These are phyloP conservation scores for Emydoidea blandingii DNA, from an alignment of 2,797 vertebrate species.

Conservation along the genomic window DNA sequence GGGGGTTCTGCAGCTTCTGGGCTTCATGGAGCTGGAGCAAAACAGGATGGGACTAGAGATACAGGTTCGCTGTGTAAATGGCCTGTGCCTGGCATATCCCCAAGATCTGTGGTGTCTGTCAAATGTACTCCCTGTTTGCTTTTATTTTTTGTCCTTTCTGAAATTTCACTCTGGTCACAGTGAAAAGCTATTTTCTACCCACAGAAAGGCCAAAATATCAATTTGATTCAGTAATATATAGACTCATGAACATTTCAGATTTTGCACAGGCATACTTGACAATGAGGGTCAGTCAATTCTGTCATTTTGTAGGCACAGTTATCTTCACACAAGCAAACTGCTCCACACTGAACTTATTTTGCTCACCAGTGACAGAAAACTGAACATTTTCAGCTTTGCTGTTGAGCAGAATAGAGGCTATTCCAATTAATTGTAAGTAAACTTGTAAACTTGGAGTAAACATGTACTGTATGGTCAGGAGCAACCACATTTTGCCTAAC, in stretches of 20 bases:
- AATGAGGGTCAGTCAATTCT: conserved; percentile 17
- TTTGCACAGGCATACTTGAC: conserved; percentile 8
- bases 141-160: background rate
- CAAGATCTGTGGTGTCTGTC: background rate
- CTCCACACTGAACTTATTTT: background rate
- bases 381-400: background rate
- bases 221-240: background rate
- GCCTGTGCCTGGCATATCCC: background rate
- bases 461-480: background rate
- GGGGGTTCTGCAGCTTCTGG: background rate
- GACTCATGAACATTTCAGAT: background rate
- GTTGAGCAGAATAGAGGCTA: background rate
- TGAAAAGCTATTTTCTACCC: conserved; percentile 18
- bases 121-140: background rate
- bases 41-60: background rate
- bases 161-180: conserved; percentile 1
- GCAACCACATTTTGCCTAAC: background rate
- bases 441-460: background rate
- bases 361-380: background rate
- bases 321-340: background rate
- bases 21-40: background rate
- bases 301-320: conserved; percentile 7
- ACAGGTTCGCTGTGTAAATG: background rate
- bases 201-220: conserved; percentile 11
- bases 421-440: conserved; percentile 1